Percentiles rank a stretch among this genome's conserved stretches.
Conservation (phyloP, 2,888 invertebrate species). For the Drosophila picticornis region DNA sequence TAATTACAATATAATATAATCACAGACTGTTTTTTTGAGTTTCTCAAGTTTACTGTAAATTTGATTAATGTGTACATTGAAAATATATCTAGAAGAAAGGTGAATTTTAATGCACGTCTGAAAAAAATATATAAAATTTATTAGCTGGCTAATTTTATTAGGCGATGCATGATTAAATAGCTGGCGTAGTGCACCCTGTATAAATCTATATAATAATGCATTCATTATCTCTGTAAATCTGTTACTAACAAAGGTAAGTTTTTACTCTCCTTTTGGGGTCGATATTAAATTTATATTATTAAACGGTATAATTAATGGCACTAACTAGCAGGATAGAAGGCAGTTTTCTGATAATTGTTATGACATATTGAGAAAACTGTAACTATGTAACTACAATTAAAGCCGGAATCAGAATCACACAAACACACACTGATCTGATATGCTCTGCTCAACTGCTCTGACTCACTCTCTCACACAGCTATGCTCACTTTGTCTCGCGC, state of each 20-base stretch:
- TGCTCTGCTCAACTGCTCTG: conserved; percentile 46
- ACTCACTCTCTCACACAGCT: conserved; percentile 5
- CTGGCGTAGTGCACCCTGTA: conserved; percentile 1
- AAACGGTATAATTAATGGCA: conserved; percentile 1
- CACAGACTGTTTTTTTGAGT: background rate
- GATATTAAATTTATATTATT: conserved; percentile 11
- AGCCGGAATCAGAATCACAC: background rate
- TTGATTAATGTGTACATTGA: background rate
- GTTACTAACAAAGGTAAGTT: background rate
- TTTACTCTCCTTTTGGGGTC: conserved; percentile 9
- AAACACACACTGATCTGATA: conserved; percentile 25
- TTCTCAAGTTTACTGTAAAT: background rate
- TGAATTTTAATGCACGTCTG: background rate
- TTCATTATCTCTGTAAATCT: background rate
- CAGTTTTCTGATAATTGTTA: conserved; percentile 22
- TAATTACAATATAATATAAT: too few species aligned
- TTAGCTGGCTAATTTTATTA: background rate
- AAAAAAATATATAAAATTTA: background rate
- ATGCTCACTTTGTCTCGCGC: conserved; percentile 1
- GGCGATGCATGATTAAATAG: background rate
- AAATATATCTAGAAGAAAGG: background rate
- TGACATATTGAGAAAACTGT: background rate
- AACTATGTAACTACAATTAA: background rate
- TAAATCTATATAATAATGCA: background rate
- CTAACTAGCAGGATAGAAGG: background rate